These are phyloP conservation scores for Hyposmocoma kahamanoa DNA, from an alignment of 1,140 invertebrate species.

Conservation along the genomic window DNA sequence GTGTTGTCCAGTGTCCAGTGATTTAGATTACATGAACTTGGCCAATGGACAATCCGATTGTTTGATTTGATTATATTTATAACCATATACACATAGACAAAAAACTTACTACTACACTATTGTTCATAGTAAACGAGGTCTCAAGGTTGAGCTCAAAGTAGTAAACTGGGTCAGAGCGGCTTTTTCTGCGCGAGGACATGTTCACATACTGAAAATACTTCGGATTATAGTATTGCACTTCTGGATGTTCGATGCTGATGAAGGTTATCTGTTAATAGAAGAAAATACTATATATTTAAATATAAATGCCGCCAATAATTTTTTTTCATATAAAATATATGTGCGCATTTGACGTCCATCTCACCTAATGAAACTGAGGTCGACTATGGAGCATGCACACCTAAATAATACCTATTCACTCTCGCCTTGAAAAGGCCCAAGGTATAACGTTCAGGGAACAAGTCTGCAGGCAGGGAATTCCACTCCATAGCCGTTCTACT, in stretches of 20 bases:
- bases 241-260: conserved; percentile 13
- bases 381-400: no score
- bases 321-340: no score
- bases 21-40: background rate
- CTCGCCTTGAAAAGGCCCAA: no score
- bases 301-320: no score
- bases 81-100: background rate
- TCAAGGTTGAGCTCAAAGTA: conserved; percentile 12
- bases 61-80: background rate
- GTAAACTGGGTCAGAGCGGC: conserved; percentile 12
- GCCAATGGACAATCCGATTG: background rate
- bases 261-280: conserved; percentile 16
- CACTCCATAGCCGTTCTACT: no score
- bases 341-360: no score
- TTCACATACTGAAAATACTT: conserved; percentile 7
- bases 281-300: no score
- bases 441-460: no score
- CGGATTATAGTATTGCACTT: conserved; percentile 6
- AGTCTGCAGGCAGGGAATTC: no score
- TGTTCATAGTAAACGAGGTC: background rate
- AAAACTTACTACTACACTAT: conserved; percentile 7
- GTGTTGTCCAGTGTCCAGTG: background rate
- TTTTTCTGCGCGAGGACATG: conserved; percentile 6
- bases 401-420: no score
- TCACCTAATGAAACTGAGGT: no score